Base-by-base conservation (phyloP, 2,888 invertebrate species). In the Galerucella nymphaeae region DNA sequence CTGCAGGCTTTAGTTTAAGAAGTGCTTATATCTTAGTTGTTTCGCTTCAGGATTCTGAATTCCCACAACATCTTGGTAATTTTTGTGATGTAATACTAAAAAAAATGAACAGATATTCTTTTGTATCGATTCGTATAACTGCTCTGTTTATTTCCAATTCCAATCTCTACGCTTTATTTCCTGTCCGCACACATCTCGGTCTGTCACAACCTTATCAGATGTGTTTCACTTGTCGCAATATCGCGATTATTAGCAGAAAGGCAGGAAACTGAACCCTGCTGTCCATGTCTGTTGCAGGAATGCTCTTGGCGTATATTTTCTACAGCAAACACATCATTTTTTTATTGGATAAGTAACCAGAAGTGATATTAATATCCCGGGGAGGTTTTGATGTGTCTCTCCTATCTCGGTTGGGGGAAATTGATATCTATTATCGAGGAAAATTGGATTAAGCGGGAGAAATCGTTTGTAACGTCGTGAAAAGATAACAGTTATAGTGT, bases 151-250 rank as follows among this genome's bases (percentile, higher is more conserved):
- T 63, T 57, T 58, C 66, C 58, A 64, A 70, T 57, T 58, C 66
- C 58, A 64, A 70, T 30, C 69, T 70, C 70, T 48, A 50, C 16
- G 20, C 30, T 45, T 70, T 50, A 38, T 66, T 64, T 45, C 45
- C 57, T 57, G 45, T 57, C 30, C 59, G 30, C 59, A 63, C 50
- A 69, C 64, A 23, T 66, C 66, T 48, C 70, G 66, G 71, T 63
- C 72, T 73, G 76, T 75, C 73, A 67, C 71, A 75, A 70, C 75
- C 75, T 81, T 82, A 83, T 83, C 83, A 77, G 80, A 80, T 80
- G 80, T 81, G 81, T 82, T 82, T 80, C 78, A 81, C 78, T 81
- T 82, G 82, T 82, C 82, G 82, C 82, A 82, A 82, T 83, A 81
- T 80, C 76, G 77, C 78, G 76, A 80, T 80, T 80, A 81, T 81